phyloP scores from a whole-genome alignment of 2,888 invertebrate genomes.

The Achlya flavicornis region DNA sequence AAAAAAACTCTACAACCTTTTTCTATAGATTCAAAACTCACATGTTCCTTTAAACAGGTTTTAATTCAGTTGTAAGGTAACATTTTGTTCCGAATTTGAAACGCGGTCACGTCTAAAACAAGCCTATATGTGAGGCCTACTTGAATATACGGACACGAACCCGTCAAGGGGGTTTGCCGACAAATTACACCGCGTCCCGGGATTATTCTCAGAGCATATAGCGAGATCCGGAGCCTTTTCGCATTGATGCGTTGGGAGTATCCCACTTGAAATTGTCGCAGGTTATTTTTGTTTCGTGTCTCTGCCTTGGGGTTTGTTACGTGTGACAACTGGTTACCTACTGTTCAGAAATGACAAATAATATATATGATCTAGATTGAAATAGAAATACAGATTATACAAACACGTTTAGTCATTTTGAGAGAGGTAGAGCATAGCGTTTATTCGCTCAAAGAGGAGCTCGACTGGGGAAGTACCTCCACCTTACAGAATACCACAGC shows the following conservation, averaged over 20 bases:
- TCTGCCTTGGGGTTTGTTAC: not conserved
- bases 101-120: slow-evolving; percentile 33
- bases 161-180: slow-evolving; percentile 35
- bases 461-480: no score
- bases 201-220: slow-evolving; percentile 60
- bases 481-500: no score
- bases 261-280: not conserved
- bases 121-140: slow-evolving; percentile 29
- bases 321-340: no score
- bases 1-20: no score
- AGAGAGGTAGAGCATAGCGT: no score
- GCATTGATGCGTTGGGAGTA: slow-evolving; percentile 35
- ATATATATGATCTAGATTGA: no score
- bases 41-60: not conserved
- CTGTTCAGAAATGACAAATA: no score
- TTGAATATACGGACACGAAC: slow-evolving; percentile 41
- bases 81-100: slow-evolving; percentile 28
- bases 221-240: slow-evolving; percentile 42
- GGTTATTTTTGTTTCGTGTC: not conserved
- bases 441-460: no score
- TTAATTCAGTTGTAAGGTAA: not conserved
- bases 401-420: no score
- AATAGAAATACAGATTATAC: no score
- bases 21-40: not conserved
- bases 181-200: slow-evolving; percentile 50